Conservation (phyloP, 2,797 vertebrate species). For the Bufotes viridis region DNA sequence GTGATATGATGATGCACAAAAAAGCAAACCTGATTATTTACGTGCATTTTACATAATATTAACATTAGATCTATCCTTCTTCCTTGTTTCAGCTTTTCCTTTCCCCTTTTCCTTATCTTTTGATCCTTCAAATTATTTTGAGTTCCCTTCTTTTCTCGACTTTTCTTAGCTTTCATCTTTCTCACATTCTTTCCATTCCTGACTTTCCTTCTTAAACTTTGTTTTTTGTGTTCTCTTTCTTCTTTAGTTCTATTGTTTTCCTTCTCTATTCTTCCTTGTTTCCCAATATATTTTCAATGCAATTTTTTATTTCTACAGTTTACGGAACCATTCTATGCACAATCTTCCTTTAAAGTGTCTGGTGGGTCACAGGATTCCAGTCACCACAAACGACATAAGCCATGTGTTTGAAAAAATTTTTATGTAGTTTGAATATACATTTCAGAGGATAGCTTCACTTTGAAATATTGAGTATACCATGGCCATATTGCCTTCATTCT, state of each 20-base stretch:
- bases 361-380: neutral
- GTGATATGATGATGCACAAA: slow-evolving; percentile 46
- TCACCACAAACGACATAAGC: neutral
- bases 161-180: neutral
- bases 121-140: neutral
- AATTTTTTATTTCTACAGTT: slow-evolving; percentile 3
- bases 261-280: neutral
- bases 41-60: slow-evolving; percentile 14
- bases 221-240: neutral
- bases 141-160: neutral
- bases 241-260: neutral
- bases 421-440: neutral
- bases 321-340: neutral
- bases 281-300: neutral
- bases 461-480: slow-evolving; percentile 3
- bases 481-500: neutral
- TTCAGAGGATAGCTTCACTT: slow-evolving; percentile 12
- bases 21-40: slow-evolving; percentile 45
- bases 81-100: neutral
- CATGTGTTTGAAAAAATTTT: slow-evolving; percentile 4
- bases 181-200: neutral
- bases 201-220: neutral
- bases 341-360: slow-evolving; percentile 16
- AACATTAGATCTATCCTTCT: neutral
- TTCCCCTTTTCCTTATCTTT: neutral